Evolutionary conservation across 2,797 vertebrate species (phyloP).

Genomic region (Hoplostethus mediterraneus): DNA sequence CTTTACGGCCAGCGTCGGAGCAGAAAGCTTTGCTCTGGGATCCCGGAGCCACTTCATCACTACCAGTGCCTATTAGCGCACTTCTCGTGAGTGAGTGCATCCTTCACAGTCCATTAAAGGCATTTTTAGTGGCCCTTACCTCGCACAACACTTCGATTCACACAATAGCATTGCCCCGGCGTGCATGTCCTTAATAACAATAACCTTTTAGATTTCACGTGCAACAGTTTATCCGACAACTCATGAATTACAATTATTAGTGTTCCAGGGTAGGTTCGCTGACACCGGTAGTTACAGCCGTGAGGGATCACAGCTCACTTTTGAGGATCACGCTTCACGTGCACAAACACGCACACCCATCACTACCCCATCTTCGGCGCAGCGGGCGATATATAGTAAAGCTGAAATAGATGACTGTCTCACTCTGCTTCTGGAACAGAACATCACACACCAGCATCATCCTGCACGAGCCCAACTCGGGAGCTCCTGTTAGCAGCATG

Average conservation of each 20-base stretch:
- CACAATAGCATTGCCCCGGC: neutral
- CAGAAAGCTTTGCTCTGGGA: neutral
- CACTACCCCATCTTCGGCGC: neutral
- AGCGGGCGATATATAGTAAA: neutral
- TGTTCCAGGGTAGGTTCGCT: slow-evolving; percentile 35
- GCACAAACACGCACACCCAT: slow-evolving; percentile 4
- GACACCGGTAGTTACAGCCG: slow-evolving; percentile 45
- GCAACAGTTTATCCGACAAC: slow-evolving; percentile 60
- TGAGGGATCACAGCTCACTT: slow-evolving; percentile 1
- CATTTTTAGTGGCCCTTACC: slow-evolving; percentile 14
- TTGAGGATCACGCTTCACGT: neutral
- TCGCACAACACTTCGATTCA: slow-evolving; percentile 19
- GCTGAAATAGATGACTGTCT: slow-evolving; percentile 25
- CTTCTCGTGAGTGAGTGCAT: neutral
- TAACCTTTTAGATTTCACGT: slow-evolving; percentile 21
- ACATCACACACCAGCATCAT: slow-evolving; percentile 22
- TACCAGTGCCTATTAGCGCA: slow-evolving; percentile 10
- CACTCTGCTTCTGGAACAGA: slow-evolving; percentile 21
- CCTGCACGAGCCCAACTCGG: slow-evolving; percentile 14
- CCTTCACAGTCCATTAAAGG: slow-evolving; percentile 24
- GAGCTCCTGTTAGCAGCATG: slow-evolving; percentile 25
- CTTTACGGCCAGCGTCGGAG: neutral
- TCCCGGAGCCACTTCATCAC: neutral
- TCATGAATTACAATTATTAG: slow-evolving; percentile 57
- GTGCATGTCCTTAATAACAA: slow-evolving; percentile 26